Evolutionary conservation across 2,888 invertebrate species (phyloP), one percentile per base, ranked within the genome.

Genomic region (Acanthoscelides obtectus): DNA sequence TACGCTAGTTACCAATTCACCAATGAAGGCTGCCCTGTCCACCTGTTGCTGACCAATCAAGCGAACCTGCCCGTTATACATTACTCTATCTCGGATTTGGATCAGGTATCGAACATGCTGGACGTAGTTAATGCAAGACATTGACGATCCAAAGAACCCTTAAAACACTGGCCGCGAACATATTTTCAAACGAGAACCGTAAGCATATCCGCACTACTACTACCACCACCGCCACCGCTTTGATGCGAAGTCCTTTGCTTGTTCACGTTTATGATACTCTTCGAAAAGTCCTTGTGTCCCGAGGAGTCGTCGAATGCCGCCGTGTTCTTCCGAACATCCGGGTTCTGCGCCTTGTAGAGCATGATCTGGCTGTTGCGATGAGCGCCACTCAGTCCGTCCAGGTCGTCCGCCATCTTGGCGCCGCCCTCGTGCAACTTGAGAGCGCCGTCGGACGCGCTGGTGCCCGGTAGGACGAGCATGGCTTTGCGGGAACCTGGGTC

Each of bases 291-390:
- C 88, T 93, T 93, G 75, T 90, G 89, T 63, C 88, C 85, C 67
- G 86, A 85, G 20, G 85, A 84, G 84, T 90, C 90, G 79, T 87
- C 87, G 75, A 87, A 86, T 4, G 89, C 88, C 74, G 93, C 92
- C 70, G 94, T 94, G 85, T 94, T 94, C 86, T 94, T 94, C 80
- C 93, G 89, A 84, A 94, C 92, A 84, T 94, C 94, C 69, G 93
- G 91, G 85, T 94, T 94, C 83, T 94, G 94, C 74, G 94, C 93
- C 87, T 95, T 95, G 86, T 93, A 94, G 75, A 94, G 87, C 84
- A 92, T 87, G 78, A 92, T 90, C 80, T 90, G 89, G 75, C 89
- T 90, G 81, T 87, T 88, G 66, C 89, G 85, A 80, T 89, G 89
- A 22, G 84, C 83, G 20, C 85, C 83, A 74, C 85, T 85, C 27